A percentile compares a stretch with the other conserved stretches of the same genome.
Conservation (phyloP, 1,140 invertebrate species). For the Capitella teleta region DNA sequence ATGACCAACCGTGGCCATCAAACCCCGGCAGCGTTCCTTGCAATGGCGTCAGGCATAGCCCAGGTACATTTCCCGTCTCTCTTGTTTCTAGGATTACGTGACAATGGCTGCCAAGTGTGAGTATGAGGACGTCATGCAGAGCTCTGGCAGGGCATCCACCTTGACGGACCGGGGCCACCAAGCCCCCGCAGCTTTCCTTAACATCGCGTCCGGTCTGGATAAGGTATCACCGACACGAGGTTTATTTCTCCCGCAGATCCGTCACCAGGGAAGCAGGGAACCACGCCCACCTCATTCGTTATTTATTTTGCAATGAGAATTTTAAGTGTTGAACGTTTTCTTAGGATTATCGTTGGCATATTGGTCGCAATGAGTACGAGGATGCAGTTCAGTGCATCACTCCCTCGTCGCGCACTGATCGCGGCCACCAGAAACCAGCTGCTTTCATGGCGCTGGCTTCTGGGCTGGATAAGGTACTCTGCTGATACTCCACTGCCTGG, state of each 20-base stretch:
- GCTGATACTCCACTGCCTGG: no score
- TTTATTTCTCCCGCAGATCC: no score
- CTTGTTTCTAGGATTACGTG: conserved; percentile 68
- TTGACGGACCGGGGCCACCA: conserved; percentile 69
- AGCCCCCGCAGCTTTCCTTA: conserved; percentile 77
- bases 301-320: no score
- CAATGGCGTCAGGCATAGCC: conserved; percentile 73
- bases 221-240: no score
- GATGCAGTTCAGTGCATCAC: conserved; percentile 70
- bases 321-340: no score
- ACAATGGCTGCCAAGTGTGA: conserved; percentile 62
- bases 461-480: conserved; percentile 71
- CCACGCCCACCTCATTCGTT: no score
- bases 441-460: conserved; percentile 81
- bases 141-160: conserved; percentile 57
- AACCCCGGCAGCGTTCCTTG: conserved; percentile 77
- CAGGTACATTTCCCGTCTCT: no score
- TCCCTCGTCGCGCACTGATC: conserved; percentile 54
- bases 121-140: conserved; percentile 81
- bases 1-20: conserved; percentile 69
- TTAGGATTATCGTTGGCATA: conserved; percentile 70
- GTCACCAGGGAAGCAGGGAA: no score
- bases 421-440: conserved; percentile 78
- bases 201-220: conserved; percentile 73
- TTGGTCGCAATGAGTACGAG: conserved; percentile 67